Evolutionary conservation across 1,140 invertebrate genomes (phyloP).

Genomic region (Ceratina australensis): DNA sequence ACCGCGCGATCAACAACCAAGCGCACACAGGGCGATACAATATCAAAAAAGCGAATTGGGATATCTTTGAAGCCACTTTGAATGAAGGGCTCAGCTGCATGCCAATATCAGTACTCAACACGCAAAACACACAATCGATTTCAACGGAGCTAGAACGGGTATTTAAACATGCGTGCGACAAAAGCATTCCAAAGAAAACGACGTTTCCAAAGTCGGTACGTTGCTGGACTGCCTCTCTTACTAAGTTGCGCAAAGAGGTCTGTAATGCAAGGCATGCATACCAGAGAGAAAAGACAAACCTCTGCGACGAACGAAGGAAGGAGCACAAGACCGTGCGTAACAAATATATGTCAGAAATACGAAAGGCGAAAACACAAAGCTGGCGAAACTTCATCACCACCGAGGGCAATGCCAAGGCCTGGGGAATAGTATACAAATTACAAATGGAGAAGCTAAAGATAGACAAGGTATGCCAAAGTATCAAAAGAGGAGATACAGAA

Average conservation of each 20-base stretch:
- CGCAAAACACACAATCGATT: too few species aligned
- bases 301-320: not conserved
- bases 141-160: not conserved
- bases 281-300: not conserved
- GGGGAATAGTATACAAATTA: not conserved
- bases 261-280: not conserved
- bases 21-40: too few species aligned
- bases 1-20: too few species aligned
- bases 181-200: slow-evolving; percentile 25
- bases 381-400: not conserved
- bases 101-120: too few species aligned
- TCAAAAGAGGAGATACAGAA: not conserved
- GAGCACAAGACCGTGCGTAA: not conserved
- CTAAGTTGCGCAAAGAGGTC: not conserved
- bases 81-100: too few species aligned
- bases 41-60: too few species aligned
- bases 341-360: not conserved
- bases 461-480: not conserved
- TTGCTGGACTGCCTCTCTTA: slow-evolving; percentile 41
- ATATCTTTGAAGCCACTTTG: too few species aligned
- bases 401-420: not conserved
- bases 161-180: not conserved
- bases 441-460: not conserved
- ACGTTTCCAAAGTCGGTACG: not conserved
- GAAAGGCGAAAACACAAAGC: not conserved